Evolutionary conservation across 2,113 vertebrate genomes (phyloP).

Genomic region (Mormyrus lacerda): DNA sequence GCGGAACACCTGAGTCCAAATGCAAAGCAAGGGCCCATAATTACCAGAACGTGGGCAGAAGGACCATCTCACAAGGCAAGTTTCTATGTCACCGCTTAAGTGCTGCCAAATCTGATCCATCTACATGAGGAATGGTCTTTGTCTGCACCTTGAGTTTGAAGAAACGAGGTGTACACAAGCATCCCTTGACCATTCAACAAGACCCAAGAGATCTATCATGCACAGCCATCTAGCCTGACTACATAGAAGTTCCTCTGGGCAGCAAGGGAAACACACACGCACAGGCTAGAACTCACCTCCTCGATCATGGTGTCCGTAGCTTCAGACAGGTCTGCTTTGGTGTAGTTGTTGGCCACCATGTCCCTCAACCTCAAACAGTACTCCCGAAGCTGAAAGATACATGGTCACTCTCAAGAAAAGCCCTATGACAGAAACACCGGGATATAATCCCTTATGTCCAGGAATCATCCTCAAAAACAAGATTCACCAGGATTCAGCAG

Average conservation of each 20-base stretch:
- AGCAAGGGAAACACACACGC: neutral
- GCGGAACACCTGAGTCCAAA: constrained; percentile 15
- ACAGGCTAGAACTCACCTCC: constrained; percentile 67
- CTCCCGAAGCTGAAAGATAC: constrained; percentile 77
- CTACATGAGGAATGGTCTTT: constrained; percentile 54
- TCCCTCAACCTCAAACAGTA: constrained; percentile 86
- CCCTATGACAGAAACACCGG: neutral
- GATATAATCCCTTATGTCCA: neutral
- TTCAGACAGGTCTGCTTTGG: constrained; percentile 68
- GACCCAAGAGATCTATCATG: neutral
- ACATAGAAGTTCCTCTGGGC: neutral
- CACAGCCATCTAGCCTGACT: neutral
- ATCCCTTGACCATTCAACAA: neutral
- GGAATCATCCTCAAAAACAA: neutral
- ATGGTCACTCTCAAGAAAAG: neutral
- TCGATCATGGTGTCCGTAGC: constrained; percentile 87
- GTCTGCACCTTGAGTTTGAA: constrained; percentile 9
- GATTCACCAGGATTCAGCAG: neutral
- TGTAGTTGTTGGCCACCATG: constrained; percentile 75
- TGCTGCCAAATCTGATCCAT: constrained; percentile 38
- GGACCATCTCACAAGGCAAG: neutral
- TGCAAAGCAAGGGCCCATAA: too few relatives aligned
- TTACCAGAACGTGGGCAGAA: neutral
- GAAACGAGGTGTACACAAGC: constrained; percentile 5
- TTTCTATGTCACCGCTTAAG: constrained; percentile 21